Evolutionary conservation across 1,140 invertebrate species (phyloP), one percentile per base, ranked within the genome.

Genomic region (Cydia pomonella): DNA sequence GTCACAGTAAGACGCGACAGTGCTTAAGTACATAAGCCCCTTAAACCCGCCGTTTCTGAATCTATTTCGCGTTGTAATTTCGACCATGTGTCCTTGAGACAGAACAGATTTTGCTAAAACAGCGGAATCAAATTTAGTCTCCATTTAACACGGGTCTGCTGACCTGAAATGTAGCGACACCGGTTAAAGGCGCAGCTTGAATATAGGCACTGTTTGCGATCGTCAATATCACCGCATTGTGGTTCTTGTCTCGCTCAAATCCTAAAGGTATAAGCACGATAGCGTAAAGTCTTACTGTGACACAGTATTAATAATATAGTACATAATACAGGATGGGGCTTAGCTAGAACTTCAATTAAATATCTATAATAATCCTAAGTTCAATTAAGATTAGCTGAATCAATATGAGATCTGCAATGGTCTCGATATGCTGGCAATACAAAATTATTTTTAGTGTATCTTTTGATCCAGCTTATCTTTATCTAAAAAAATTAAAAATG

Each of bases 281-380:
- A 4, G 53, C 21, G 53, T 21, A 2, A 69, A 69, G 27, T 69
- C 64, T 69, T 69, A 33, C 64, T 33, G 64, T 69, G 64, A 69
- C 64, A 59, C n/a, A 7, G 18, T 12, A 33, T 33, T 23, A 59
- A 59, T 9, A 59, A 59, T 23, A 59, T n/a, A 59, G 4, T 33
- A 69, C 16, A 66, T n/a, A 18, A 69, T 69, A 69, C 64, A 69
- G 64, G 64, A 69, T 69, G 64, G 64, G 64, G 64, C 64, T 69
- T 69, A 69, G 33, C 27, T 69, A 69, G 16, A 69, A 69, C 25
- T 69, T 69, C 21, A 23, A 59, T 69, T 69, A 69, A 38, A 29
- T 69, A 69, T 23, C 53, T 59, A 59, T 59, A 47, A 18, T 53
- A 59, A 59, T 23, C 53, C 53, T 59, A 59, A 59, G 53, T 59